Evolutionary conservation across 2,888 invertebrate genomes (phyloP), one percentile per base, ranked within the genome.

Genomic region (Drosophila parthenogenetica): DNA sequence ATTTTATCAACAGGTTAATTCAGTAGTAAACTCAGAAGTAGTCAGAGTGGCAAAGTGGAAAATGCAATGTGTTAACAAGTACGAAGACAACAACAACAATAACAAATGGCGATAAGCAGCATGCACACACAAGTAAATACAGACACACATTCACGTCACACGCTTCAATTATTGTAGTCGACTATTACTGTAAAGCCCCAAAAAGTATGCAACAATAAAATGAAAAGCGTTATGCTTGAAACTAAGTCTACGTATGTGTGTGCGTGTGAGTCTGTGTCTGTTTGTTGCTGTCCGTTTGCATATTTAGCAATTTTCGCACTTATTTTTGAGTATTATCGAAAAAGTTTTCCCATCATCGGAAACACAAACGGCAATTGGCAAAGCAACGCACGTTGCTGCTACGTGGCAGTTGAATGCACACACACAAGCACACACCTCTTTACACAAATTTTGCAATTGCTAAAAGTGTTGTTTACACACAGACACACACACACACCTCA

Each of bases 301-400:
- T 87, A 80, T 84, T 79, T 74, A 49, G 73, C 70, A 73, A 90
- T 67, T 59, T 43, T 59, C 53, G 60, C 66, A 62, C 48, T 48
- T 54, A 43, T 49, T 65, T 25, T 51, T 51, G 46, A 53, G 90
- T 90, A 88, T 90, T 90, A 90, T 90, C 91, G 90, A 88, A 83
- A 90, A 90, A 90, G 87, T 90, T 90, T 90, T 84, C 78, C 86
- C 86, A 90, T 90, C 88, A 86, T 75, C 81, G 85, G 85, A 76
- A 77, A 63, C 77, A 59, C 51, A 54, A 70, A 64, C 40, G 75
- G 81, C 84, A 83, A 82, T 82, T 82, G 86, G 86, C 83, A 69
- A 82, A 83, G 68, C 81, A 73, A 62, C 68, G 69, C 83, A 83
- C 83, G 87, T 83, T 74, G 70, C 37, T 35, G 69, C 77, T 75